These are phyloP conservation scores for Phalacrocorax carbo DNA, from an alignment of 2,113 vertebrate genomes.

Conservation along the genomic window DNA sequence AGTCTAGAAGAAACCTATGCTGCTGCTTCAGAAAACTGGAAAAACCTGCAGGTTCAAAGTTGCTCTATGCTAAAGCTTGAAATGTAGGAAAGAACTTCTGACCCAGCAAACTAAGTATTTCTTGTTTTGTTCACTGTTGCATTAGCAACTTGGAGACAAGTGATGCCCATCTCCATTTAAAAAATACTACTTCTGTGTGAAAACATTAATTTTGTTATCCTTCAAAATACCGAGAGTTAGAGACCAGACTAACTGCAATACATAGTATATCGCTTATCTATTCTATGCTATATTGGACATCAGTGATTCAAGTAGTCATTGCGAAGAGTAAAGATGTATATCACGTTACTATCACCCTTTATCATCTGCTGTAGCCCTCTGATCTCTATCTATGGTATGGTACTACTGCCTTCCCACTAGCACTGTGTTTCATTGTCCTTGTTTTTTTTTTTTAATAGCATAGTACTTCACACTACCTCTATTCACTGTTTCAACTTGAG, in stretches of 20 bases:
- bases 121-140: not conserved
- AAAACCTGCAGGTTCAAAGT: conserved; percentile 11
- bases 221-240: not conserved
- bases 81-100: not conserved
- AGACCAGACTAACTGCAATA: not conserved
- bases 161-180: not conserved
- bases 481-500: not conserved
- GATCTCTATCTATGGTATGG: not conserved
- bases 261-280: not conserved
- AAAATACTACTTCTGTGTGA: not conserved
- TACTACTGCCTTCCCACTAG: not conserved
- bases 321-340: not conserved
- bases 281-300: not conserved
- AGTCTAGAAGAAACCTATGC: not conserved
- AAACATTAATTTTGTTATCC: not conserved
- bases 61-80: not conserved
- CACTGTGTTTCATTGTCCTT: not conserved
- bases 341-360: not conserved
- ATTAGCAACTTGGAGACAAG: not conserved
- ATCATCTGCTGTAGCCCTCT: not conserved
- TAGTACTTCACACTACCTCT: not conserved
- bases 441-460: not conserved
- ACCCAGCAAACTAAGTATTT: not conserved
- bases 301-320: not conserved
- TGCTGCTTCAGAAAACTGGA: not conserved